Conservation (phyloP, 53 echinoderm and acorn worm genomes). For the Echinometra lucunter region DNA sequence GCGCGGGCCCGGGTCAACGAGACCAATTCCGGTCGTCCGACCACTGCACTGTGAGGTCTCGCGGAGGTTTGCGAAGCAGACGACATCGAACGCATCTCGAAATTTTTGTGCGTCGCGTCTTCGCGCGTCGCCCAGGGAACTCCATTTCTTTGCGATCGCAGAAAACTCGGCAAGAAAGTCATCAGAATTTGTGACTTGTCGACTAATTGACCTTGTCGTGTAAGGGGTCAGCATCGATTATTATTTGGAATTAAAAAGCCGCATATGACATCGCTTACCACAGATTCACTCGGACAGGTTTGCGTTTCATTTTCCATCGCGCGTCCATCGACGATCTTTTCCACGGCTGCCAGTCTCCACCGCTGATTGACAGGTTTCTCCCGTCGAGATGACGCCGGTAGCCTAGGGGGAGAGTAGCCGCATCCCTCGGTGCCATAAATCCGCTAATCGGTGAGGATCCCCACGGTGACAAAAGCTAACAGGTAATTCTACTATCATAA, state of each 20-base stretch:
- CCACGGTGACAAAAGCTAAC: constrained; percentile 43
- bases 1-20: constrained; percentile 52
- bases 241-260: constrained; percentile 39
- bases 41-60: constrained; percentile 54
- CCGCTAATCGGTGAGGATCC: constrained; percentile 55
- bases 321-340: not conserved
- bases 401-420: constrained; percentile 55
- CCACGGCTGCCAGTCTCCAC: not conserved
- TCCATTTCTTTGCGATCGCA: not conserved
- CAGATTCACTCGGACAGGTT: not conserved
- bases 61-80: not conserved
- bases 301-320: not conserved
- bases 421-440: constrained; percentile 47
- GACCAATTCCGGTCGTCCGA: constrained; percentile 13
- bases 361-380: constrained; percentile 37
- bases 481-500: constrained; percentile 66
- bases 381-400: constrained; percentile 56
- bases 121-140: not conserved
- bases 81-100: constrained; percentile 6
- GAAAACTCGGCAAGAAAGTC: constrained; percentile 13
- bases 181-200: constrained; percentile 26
- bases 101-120: not conserved
- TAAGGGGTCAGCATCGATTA: constrained; percentile 40
- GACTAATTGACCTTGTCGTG: constrained; percentile 15
- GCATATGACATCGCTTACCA: constrained; percentile 5